Evolutionary conservation across 2,797 vertebrate species (phyloP), one percentile per base, ranked within the genome.

Genomic region (Atherinosoma microstoma): DNA sequence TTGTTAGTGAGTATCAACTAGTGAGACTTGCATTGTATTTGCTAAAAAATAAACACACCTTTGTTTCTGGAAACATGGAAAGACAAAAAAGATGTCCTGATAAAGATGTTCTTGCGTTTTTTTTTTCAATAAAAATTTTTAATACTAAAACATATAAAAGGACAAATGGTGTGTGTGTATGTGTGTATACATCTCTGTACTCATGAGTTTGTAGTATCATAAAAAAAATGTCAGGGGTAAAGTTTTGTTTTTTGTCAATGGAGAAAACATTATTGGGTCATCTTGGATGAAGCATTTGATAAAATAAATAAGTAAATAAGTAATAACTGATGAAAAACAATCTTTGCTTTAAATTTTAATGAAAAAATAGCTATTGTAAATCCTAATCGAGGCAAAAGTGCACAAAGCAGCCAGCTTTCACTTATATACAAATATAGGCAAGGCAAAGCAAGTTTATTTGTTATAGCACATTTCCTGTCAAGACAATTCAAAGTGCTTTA

Each of bases 1-100:
- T 36, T 38, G 38, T 40, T 5, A 18, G 2, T 64, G 13, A 54
- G 53, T 22, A 45, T 67, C 7, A 35, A 36, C 24, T 27, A 11
- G 12, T 54, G 16, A 45, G n/a, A 30, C 29, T 34, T 60, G 67
- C 29, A 18, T 45, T 29, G 27, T 1, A 6, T 51, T 11, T 67
- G 53, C 54, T 64, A 64, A 61, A 32, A 68, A 29, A 70, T 51
- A 22, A 51, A 2, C 45, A 22, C 18, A 24, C 20, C 47, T 4
- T 22, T 51, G 20, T 51, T 51, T 24, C 22, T 12, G 4, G 9
- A 1, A 51, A 11, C n/a, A 22, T 22, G 2, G 47, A 51, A 1
- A 3, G 22, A 2, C 6, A 51, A 51, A 22, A 8, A 32, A 51
- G 24, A 51, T 4, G 10, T 11, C 2, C 9, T 10, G n/a, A 22